phyloP scores from a whole-genome alignment of 2,113 vertebrate genomes.

The Oenanthe oenanthe region DNA sequence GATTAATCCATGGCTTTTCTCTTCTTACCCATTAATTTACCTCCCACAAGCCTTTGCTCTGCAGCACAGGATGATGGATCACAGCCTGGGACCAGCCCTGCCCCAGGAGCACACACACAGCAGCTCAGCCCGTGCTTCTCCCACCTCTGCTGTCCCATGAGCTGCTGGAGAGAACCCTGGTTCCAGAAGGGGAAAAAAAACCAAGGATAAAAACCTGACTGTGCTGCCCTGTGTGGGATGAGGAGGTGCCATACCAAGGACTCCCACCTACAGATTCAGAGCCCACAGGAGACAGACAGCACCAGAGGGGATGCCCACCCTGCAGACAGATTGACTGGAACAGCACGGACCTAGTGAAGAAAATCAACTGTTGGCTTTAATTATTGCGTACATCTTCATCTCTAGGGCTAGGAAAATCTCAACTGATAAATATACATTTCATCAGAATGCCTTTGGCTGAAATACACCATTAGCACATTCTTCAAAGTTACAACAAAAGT shows the following conservation, averaged over 20 bases:
- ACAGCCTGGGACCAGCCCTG: not conserved
- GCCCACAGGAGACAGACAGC: not conserved
- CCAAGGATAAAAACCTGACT: fast-evolving
- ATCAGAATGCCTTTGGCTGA: conserved; percentile 71
- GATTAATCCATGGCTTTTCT: not conserved
- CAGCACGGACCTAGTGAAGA: conserved; percentile 53
- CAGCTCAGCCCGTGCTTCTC: not conserved
- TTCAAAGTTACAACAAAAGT: conserved; percentile 74
- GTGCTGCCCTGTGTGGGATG: fast-evolving
- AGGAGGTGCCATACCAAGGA: too few relatives aligned
- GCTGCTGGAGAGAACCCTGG: not conserved
- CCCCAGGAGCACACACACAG: not conserved
- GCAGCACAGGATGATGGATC: not conserved
- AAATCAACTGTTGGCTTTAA: conserved; percentile 70
- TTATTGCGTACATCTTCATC: conserved; percentile 61
- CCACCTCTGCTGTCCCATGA: not conserved
- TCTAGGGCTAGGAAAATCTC: conserved; percentile 67
- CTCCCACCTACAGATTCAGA: not conserved
- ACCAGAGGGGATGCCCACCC: not conserved
- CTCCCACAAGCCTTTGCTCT: fast-evolving
- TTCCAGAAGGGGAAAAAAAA: not conserved
- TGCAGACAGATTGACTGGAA: conserved; percentile 65
- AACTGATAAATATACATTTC: conserved; percentile 75
- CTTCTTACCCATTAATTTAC: not conserved
- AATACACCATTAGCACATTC: conserved; percentile 70